These are phyloP conservation scores for human (Homo sapiens) DNA, from an alignment of 2,113 vertebrate genomes.

Conservation along the genomic window GRCh38 chr3:1616001-1616500, in stretches of 20 bases:
- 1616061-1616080: not conserved
- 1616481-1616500: not conserved
- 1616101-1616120: not conserved
- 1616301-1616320: not conserved
- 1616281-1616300: not conserved
- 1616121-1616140: conserved; percentile 19
- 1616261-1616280: not conserved
- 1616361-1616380: conserved; percentile 48
- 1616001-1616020: not conserved
- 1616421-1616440: conserved; percentile 33
- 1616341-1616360: conserved; percentile 37
- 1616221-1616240: conserved; percentile 42
- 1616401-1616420: conserved; percentile 47
- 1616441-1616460: conserved; percentile 47
- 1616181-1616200: not conserved
- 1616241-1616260: conserved; percentile 40
- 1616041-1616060: not conserved
- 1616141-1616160: conserved; percentile 20
- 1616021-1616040: not conserved
- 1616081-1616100: not conserved
- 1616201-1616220: not conserved
- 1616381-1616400: conserved; percentile 52
- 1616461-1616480: not conserved
- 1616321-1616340: conserved; percentile 23
- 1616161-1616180: conserved; percentile 16